Percentiles rank a stretch among this genome's conserved stretches.
phyloP scores from a whole-genome alignment of 1,140 invertebrate species.

The Papilio xuthus region DNA sequence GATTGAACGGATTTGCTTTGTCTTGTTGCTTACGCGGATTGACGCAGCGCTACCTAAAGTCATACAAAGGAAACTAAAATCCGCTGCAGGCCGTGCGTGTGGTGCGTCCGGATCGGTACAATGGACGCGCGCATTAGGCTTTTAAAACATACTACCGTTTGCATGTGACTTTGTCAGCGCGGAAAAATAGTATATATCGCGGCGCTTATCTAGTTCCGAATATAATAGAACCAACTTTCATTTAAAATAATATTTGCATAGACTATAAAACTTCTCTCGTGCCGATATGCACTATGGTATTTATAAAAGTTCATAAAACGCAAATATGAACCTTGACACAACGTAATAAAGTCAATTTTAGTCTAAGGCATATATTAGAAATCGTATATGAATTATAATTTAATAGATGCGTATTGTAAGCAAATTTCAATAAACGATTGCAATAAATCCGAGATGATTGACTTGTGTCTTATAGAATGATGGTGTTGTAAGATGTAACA shows the following conservation, averaged over 20 bases:
- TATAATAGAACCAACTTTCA: background rate
- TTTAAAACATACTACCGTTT: no score
- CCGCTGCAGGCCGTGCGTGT: no score
- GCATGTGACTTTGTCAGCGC: no score
- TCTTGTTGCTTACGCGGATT: no score
- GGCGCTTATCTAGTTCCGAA: background rate
- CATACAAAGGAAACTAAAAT: no score
- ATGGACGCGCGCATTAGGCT: no score
- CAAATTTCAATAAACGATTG: constrained; percentile 30
- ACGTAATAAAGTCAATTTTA: background rate
- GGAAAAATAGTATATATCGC: no score
- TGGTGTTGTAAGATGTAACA: constrained; percentile 17
- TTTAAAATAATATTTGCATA: no score
- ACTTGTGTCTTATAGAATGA: constrained; percentile 23
- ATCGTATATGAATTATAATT: constrained; percentile 29
- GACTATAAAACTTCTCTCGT: no score
- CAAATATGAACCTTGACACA: background rate
- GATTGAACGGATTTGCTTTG: no score
- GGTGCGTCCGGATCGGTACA: no score
- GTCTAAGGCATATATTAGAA: background rate
- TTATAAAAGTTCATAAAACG: constrained; percentile 1
- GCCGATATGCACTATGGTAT: background rate
- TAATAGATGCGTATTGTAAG: constrained; percentile 30
- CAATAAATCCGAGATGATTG: constrained; percentile 15
- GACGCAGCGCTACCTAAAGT: no score